Conservation (phyloP, 2,888 invertebrate genomes). For the Deilephila elpenor region DNA sequence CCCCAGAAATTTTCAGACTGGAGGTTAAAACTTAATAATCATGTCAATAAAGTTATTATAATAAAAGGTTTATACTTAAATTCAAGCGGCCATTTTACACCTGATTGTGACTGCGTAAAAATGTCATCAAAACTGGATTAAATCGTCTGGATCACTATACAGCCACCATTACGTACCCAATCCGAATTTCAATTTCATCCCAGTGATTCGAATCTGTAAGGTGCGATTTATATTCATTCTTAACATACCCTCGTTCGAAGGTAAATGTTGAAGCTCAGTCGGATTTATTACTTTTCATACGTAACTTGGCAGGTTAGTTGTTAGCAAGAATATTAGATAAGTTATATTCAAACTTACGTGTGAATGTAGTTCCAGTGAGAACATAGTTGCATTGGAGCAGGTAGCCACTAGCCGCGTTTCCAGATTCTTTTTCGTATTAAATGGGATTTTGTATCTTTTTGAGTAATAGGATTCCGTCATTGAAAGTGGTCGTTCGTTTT, state of each 20-base stretch:
- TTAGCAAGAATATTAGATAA: slow-evolving; percentile 32
- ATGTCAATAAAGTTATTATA: too few relatives aligned
- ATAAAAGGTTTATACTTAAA: too few relatives aligned
- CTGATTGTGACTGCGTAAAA: too few relatives aligned
- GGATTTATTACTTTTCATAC: slow-evolving; percentile 58
- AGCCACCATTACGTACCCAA: slow-evolving; percentile 50
- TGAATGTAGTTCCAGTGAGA: not conserved
- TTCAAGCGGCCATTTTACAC: too few relatives aligned
- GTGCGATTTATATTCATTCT: slow-evolving; percentile 70
- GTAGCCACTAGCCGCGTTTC: not conserved
- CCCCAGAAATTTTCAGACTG: too few relatives aligned
- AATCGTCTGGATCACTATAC: slow-evolving; percentile 50
- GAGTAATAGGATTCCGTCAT: too few relatives aligned
- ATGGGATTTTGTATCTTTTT: too few relatives aligned
- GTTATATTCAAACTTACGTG: slow-evolving; percentile 1
- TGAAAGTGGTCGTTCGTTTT: too few relatives aligned
- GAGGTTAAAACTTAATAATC: too few relatives aligned
- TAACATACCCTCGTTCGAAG: slow-evolving; percentile 53
- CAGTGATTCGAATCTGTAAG: slow-evolving; percentile 63
- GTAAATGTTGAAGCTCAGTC: slow-evolving; percentile 55
- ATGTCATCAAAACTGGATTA: too few relatives aligned
- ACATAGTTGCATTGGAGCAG: not conserved
- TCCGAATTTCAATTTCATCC: slow-evolving; percentile 71
- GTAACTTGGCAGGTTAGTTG: slow-evolving; percentile 55
- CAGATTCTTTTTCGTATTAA: too few relatives aligned